Conservation (phyloP, 2,888 invertebrate species). For the Tiphia femorata region DNA sequence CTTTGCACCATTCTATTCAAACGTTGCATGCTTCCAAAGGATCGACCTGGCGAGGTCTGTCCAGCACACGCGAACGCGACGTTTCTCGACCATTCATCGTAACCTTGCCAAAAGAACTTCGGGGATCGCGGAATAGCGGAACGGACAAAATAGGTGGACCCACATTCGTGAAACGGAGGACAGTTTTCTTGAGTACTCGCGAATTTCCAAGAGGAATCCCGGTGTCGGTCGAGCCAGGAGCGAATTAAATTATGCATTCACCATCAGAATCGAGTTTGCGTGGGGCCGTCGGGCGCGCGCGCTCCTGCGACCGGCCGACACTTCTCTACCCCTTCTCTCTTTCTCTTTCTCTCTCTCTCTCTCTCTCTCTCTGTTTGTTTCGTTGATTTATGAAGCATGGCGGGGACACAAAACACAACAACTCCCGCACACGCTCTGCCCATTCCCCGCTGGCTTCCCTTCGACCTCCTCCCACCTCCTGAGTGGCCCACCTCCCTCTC, state of each 20-base stretch:
- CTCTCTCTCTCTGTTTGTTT: conserved; percentile 62
- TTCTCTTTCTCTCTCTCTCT: not conserved
- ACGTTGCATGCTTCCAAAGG: no score
- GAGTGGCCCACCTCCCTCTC: conserved; percentile 6
- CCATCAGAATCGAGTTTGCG: conserved; percentile 55
- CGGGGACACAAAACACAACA: conserved; percentile 64
- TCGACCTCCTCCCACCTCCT: conserved; percentile 28
- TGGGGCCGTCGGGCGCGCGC: conserved; percentile 46
- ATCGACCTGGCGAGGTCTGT: no score
- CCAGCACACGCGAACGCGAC: no score
- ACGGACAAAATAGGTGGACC: no score
- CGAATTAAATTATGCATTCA: conserved; percentile 58
- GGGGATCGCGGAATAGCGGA: no score
- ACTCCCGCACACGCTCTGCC: conserved; percentile 27
- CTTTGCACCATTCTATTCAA: no score
- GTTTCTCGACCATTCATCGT: no score
- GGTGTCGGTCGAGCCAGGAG: no score
- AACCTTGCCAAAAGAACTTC: no score
- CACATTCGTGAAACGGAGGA: no score
- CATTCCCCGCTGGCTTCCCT: conserved; percentile 9
- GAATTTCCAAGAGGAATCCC: not conserved
- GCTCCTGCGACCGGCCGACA: no score
- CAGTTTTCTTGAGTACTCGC: no score
- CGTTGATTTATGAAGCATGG: conserved; percentile 67
- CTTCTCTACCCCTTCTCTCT: not conserved